Evolutionary conservation across 2,113 vertebrate species (phyloP), one percentile per base, ranked within the genome.

Genomic region (Rhinolophus ferrumequinum): DNA sequence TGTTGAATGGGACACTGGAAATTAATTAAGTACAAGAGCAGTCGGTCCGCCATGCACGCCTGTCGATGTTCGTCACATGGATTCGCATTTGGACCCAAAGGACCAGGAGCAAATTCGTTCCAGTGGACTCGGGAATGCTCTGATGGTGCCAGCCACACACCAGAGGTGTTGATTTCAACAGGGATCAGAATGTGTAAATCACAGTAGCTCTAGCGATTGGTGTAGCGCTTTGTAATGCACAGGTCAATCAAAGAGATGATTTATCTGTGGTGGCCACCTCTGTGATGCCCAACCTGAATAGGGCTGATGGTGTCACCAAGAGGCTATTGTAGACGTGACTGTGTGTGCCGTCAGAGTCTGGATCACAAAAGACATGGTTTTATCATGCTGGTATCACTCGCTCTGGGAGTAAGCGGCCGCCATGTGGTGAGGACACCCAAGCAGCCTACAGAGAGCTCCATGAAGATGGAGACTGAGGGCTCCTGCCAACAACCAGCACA

Each of bases 51-150:
- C 16, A 8, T 4, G 21, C 21, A n/a, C 11, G 5, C 5, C 1
- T 1, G 33, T 26, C 62, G 21, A 22, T 1, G 1, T 30, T 13
- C 0, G 5, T 30, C 56, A 6, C 5, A 0, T 54, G 70, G 64
- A 18, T 24, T 58, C n/a, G 66, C 19, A 5, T 30, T 60, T 26
- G 35, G 21, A 62, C 69, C 21, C 1, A 38, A 11, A 0, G 22
- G 47, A 6, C 30, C 6, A 5, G 4, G 11, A 87, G 35, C 50
- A 69, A 30, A 64, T 18, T 30, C 19, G 19, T 47, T 70, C n/a
- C 54, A 4, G 64, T 3, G 47, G 81, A 84, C 35, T 69, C 24
- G 8, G 50, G 62, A 22, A 22, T 10, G 38, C 12, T 11, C 62
- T 16, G 47, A 18, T 1, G 11, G 47, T 11, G 35, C 35, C 41